Evolutionary conservation across 2,888 invertebrate species (phyloP).

Genomic region (Melikaiella ostensackeni): DNA sequence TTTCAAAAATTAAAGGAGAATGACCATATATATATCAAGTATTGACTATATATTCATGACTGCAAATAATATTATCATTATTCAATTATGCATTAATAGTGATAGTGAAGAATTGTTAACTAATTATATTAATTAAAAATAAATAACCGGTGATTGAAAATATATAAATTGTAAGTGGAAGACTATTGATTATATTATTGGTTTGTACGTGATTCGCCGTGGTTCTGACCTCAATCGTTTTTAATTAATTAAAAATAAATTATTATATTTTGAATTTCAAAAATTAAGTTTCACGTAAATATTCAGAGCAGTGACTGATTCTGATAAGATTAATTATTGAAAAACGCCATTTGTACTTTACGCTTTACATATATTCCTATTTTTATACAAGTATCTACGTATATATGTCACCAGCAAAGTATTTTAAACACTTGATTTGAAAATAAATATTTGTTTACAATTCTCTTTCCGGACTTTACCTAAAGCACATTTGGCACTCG

Average conservation of each 20-base stretch:
- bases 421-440: too few species aligned
- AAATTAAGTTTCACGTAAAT: neutral
- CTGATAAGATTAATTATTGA: neutral
- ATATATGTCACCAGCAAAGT: too few species aligned
- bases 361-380: neutral
- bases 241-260: neutral
- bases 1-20: neutral
- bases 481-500: too few species aligned
- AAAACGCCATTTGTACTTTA: neutral
- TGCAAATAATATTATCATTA: constrained; percentile 30
- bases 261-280: neutral
- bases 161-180: constrained; percentile 25
- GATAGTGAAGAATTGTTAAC: neutral
- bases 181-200: neutral
- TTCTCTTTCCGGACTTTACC: too few species aligned
- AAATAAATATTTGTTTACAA: too few species aligned
- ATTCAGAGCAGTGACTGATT: neutral
- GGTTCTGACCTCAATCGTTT: neutral
- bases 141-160: neutral
- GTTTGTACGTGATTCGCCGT: constrained; percentile 9
- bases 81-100: neutral
- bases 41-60: constrained; percentile 11
- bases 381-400: neutral
- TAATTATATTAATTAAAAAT: neutral
- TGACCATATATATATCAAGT: neutral